Evolutionary conservation across 2,888 invertebrate species (phyloP), one percentile per base, ranked within the genome.

Genomic region (Trachelus iudaicus): DNA sequence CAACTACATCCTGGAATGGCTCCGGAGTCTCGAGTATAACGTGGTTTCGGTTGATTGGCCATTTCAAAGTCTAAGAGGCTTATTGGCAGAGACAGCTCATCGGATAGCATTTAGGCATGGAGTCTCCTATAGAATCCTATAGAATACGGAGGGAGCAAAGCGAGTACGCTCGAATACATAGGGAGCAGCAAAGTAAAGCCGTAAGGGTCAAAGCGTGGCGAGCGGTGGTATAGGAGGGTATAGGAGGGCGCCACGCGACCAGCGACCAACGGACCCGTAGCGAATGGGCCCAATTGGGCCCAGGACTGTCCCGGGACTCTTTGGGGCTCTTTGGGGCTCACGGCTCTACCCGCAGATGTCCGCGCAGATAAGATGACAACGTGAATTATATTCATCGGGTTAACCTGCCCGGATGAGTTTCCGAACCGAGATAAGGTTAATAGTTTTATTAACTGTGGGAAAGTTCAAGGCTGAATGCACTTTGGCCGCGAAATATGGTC

Each of bases 371-470:
- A 88, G 84, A 84, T 85, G 86, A 86, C 89, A 87, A 87, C 87
- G 86, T 90, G 88, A 90, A 87, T 89, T 89, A 89, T 89, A 89
- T 85, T 87, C 88, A 85, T 85, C 86, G 83, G 86, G 83, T 83
- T 81, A 85, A 84, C 84, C 85, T 84, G 83, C 83, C 83, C 84
- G 87, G 86, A 85, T 86, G 84, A 87, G 84, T 86, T 85, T 85
- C 84, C 78, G 83, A 78, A 71, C 79, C 78, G 79, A 88, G 89
- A 90, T 89, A 88, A 89, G 89, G 87, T 90, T 89, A 90, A 90
- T 90, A 89, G 89, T 88, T 91, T 89, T 89, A 90, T 90, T 89
- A 86, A 89, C 87, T 90, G 90, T 90, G 90, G 90, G 90, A 90
- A 90, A 85, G 80, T 78, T 76, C 69, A 73, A 76, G 35, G 77